Evolutionary conservation across 2,888 invertebrate genomes (phyloP), one percentile per base, ranked within the genome.

Genomic region (Osmoderma eremita): DNA sequence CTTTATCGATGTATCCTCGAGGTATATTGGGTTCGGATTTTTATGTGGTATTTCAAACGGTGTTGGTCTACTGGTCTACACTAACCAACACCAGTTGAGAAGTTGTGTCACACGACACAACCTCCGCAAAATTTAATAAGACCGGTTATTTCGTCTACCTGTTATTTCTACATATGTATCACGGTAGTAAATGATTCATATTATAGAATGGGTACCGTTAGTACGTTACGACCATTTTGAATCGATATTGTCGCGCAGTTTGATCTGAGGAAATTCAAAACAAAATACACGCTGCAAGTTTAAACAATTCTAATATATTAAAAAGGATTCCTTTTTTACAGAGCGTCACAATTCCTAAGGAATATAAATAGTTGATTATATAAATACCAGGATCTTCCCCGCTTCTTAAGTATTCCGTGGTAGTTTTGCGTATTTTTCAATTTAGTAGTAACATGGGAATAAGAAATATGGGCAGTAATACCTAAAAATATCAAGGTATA

Each of bases 121-220:
- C 63, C 67, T 67, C 62, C 63, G 67, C 67, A 67, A 67, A 67
- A 67, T 67, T 67, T 63, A 53, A 41, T 39, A 62, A 67, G 62
- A 67, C 63, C 67, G 63, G 63, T 67, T 67, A 45, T 38, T 48
- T 63, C 50, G 38, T 51, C 39, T 63, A 63, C 51, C 15, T 51
- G 63, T 50, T 36, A 38, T 24, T 51, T 38, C 63, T 36, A 63
- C 20, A 51, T 22, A 17, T 51, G 6, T 41, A 50, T 8, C n/a
- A 24, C 0, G 10, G 10, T 15, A 4, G 5, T 1, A 51, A 30
- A 20, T 13, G 13, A 50, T 50, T n/a, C 20, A 12, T 50, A 15
- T 15, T 22, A 13, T 18, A 5, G 13, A 15, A 50, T 18, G 8
- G 12, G 17, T 39, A 56, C 41, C 38, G 56, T 41, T 61, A 20